A percentile compares a stretch with the other conserved stretches of the same genome.
Conservation (phyloP, 2,888 invertebrate genomes). For the Cephus pygmeus region DNA sequence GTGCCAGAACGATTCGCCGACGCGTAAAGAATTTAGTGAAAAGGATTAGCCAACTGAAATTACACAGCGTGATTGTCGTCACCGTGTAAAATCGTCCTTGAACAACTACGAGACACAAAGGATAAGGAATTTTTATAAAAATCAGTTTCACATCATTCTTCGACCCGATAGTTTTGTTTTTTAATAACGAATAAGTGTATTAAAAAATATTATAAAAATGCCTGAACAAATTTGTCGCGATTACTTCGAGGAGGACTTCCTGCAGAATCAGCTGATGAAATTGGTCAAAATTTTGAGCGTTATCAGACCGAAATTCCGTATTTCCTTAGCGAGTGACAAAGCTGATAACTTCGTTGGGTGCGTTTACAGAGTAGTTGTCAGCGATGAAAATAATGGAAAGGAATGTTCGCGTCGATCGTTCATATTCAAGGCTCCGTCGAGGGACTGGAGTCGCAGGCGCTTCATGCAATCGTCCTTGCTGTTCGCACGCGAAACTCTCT, state of each 20-base stretch:
- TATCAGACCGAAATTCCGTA: not conserved
- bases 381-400: not conserved
- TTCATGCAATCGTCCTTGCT: conserved; percentile 7
- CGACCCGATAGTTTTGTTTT: no score
- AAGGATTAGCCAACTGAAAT: not conserved
- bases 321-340: not conserved
- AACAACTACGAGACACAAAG: not conserved
- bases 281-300: not conserved
- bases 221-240: not conserved
- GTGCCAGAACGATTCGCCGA: not conserved
- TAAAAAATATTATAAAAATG: not conserved
- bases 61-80: not conserved
- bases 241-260: not conserved
- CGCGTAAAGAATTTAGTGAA: not conserved
- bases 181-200: not conserved
- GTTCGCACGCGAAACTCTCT: conserved; percentile 34
- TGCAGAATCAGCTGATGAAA: not conserved
- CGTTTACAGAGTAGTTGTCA: not conserved
- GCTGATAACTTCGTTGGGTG: not conserved
- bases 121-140: no score
- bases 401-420: not conserved
- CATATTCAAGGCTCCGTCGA: not conserved
- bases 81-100: not conserved
- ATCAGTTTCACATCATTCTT: not conserved
- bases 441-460: not conserved